A percentile compares a stretch with the other conserved stretches of the same genome.
phyloP scores from a whole-genome alignment of 2,888 invertebrate species.

The Helobdella robusta region DNA sequence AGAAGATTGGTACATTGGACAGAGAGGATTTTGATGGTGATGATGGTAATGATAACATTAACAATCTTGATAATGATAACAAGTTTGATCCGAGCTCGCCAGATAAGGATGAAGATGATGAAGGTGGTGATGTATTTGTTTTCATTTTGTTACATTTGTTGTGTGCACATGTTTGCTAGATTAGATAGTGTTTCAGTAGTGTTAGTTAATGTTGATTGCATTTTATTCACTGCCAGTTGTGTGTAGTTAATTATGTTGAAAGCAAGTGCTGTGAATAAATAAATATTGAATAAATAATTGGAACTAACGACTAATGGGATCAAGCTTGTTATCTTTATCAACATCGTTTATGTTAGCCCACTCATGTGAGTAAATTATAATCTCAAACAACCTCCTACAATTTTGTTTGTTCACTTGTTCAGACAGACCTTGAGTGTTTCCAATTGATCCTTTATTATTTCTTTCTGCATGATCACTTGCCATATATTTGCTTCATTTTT shows the following conservation, averaged over 20 bases:
- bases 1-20: background rate
- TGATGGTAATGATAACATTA: slow-evolving; percentile 7
- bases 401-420: too few relatives aligned
- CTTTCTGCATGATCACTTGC: too few relatives aligned
- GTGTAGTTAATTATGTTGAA: background rate
- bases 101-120: slow-evolving; percentile 1
- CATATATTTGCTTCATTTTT: too few relatives aligned
- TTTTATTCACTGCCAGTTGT: background rate
- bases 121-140: background rate
- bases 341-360: too few relatives aligned
- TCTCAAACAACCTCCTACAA: too few relatives aligned
- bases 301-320: too few relatives aligned
- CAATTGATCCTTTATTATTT: too few relatives aligned
- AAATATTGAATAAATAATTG: too few relatives aligned
- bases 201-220: background rate
- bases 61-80: background rate
- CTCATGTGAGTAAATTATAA: too few relatives aligned
- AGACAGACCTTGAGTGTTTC: too few relatives aligned
- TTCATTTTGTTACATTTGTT: background rate
- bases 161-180: background rate
- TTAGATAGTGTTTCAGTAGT: background rate
- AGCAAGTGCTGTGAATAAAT: too few relatives aligned
- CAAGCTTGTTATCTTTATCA: too few relatives aligned
- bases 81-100: background rate
- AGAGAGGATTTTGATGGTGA: background rate